Base-by-base conservation (phyloP, 2,797 vertebrate genomes). In the Macropodus opercularis region DNA sequence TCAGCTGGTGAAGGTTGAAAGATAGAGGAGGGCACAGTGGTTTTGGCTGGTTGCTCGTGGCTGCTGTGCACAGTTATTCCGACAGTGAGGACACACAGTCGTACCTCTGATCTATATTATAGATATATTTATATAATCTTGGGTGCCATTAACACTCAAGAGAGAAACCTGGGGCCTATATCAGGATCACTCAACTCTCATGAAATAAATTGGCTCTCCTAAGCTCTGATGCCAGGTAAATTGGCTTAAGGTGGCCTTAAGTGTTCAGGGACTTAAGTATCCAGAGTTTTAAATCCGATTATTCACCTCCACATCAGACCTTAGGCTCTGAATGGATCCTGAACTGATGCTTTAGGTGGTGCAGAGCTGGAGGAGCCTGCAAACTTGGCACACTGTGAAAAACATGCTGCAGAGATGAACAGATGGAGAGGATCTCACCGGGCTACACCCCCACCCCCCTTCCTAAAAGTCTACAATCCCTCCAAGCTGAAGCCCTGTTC, bases 161-260 rank as follows among this genome's bases (percentile, higher is more conserved):
- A 79, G 67, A 71, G 69, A 76, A 85, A 69, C 79, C 56, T 13
- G 48, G 69, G 19, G 52, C 49, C 53, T 83, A 71, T 81, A 84
- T 87, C 85, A 76, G 82, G 74, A 81, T 77, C 62, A 47, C 72
- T 72, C 74, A 77, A 83, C 86, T 82, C 70, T 79, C 80, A 75
- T 83, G 86, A 89, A 87, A 90, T 90, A 89, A 91, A 92, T 87
- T 89, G 85, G 54, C 85, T 86, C 80, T 85, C 80, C 76, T 87
- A 89, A 89, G 85, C 77, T 87, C 75, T 41, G 77, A 84, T 85
- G 89, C 79, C 87, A 90, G 89, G 91, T 90, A 91, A 91, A 92
- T 91, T 90, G 90, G 89, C 90, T 92, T 92, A 89, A 78, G 85
- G 80, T 91, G 85, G 83, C 84, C 85, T 91, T 89, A 90, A 91